A percentile compares a stretch with the other conserved stretches of the same genome.
These are phyloP conservation scores for Pelochelys cantorii DNA, from an alignment of 2,797 vertebrate species.

Conservation along the genomic window DNA sequence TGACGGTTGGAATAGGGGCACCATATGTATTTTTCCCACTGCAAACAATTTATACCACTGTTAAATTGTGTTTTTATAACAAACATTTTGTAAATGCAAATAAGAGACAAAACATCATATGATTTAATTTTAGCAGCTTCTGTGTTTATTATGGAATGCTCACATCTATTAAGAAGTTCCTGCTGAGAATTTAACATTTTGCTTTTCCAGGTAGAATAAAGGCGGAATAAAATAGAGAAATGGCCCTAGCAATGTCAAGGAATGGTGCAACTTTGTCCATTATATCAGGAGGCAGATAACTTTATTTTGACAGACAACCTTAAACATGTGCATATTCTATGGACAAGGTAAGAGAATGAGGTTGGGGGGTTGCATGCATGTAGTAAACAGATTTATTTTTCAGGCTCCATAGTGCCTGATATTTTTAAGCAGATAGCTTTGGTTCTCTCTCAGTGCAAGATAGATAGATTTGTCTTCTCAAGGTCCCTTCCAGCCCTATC, in stretches of 20 bases:
- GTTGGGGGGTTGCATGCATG: neutral
- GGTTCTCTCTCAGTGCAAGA: neutral
- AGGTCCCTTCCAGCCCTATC: neutral
- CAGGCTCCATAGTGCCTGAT: neutral
- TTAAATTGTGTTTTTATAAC: neutral
- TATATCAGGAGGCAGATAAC: neutral
- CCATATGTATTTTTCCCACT: neutral
- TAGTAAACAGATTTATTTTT: neutral
- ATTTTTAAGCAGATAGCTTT: neutral
- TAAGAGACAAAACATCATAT: neutral
- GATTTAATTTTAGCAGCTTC: neutral
- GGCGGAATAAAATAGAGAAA: neutral
- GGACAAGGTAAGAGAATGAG: neutral
- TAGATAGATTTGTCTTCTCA: neutral
- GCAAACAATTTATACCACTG: neutral
- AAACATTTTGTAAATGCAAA: neutral
- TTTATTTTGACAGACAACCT: neutral
- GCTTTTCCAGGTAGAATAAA: neutral
- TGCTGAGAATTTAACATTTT: neutral
- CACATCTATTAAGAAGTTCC: too few relatives aligned
- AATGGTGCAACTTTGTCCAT: neutral
- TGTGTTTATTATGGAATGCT: neutral
- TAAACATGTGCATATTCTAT: neutral
- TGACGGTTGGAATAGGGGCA: neutral
- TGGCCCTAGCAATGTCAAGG: neutral